Evolutionary conservation across 2,113 vertebrate genomes (phyloP), one percentile per base, ranked within the genome.

Genomic region (Platysteira castanea): DNA sequence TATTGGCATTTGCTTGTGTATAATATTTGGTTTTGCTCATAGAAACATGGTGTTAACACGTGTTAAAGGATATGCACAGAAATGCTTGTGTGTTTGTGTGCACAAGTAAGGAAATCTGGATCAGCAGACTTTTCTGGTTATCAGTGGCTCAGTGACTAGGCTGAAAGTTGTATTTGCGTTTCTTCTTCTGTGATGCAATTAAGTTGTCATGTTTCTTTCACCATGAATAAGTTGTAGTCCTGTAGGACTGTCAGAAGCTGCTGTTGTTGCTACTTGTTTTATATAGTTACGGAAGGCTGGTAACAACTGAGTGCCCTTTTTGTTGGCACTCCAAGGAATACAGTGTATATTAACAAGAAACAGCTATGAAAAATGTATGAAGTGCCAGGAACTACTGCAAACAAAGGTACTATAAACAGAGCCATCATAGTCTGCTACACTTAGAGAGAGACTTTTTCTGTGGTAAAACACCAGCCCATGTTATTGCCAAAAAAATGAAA

Each of bases 351-450:
- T 93, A 96, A 93, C 70, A 88, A 93, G 92, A 97, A 96, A 92
- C 27, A 95, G 73, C 67, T 80, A 97, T 94, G 89, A 97, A 97
- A 95, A 96, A 97, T 97, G 95, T 56, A 93, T 93, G 81, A 95
- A 89, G 78, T 96, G 89, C 91, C 92, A 92, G 96, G 90, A 97
- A 95, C 76, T 89, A 47, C 47, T 94, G 74, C 56, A 87, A 95
- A 78, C 79, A 86, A 87, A 65, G 75, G 41, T 71, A 64, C 76
- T 92, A 35, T 92, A 93, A 96, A 92, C 90, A 87, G 64, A 93
- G 52, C 37, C 33, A 52, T 49, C 92, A 91, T 91, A 93, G 91
- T 41, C 70, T 91, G 69, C 61, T 86, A 75, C 59, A 46, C 50
- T 84, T 60, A 87, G 70, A 83, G 39, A 77, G n/a, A n/a, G 42